Evolutionary conservation across 1,140 invertebrate genomes (phyloP), one percentile per base, ranked within the genome.

Genomic region (Archegozetes longisetosus): DNA sequence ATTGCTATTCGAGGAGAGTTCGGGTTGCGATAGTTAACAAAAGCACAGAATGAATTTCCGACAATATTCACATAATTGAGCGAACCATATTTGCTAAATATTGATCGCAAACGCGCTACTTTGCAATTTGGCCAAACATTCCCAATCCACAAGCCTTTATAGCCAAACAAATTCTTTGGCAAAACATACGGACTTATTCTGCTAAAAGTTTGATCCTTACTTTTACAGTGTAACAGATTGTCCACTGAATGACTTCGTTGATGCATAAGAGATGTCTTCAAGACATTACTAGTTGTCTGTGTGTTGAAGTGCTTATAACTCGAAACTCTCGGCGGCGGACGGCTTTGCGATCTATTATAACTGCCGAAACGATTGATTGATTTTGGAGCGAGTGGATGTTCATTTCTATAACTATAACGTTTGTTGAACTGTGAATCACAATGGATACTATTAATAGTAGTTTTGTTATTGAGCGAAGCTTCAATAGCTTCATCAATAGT

Each of bases 111-210:
- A 51, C 4, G 49, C 23, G 23, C 6, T 51, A n/a, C 4, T 9
- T 22, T 4, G 9, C 49, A n/a, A 51, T 22, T 9, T 3, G 53
- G 25, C n/a, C 13, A 54, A 6, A 54, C 53, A 27, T 54, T 54
- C 6, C 53, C 53, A 14, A 54, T 17, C 53, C 53, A 54, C 13
- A 54, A 20, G 3, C 23, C 53, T 54, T 54, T 54, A 28, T 54
- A 54, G 20, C 53, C 53, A 20, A 54, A 24, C 25, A 54, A 54
- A 54, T 54, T 54, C 13, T n/a, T 54, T 22, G 20, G 25, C 20
- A 24, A n/a, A 12, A 9, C 9, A 54, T 22, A 6, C 25, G 3
- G 22, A 14, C 12, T 20, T 3, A 28, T 54, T 40, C 32, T 40
- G 6, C 6, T 17, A 40, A 40, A 40, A 9, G 17, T 17, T 17